Evolutionary conservation across 2,888 invertebrate genomes (phyloP).

Genomic region (Plusia festucae): DNA sequence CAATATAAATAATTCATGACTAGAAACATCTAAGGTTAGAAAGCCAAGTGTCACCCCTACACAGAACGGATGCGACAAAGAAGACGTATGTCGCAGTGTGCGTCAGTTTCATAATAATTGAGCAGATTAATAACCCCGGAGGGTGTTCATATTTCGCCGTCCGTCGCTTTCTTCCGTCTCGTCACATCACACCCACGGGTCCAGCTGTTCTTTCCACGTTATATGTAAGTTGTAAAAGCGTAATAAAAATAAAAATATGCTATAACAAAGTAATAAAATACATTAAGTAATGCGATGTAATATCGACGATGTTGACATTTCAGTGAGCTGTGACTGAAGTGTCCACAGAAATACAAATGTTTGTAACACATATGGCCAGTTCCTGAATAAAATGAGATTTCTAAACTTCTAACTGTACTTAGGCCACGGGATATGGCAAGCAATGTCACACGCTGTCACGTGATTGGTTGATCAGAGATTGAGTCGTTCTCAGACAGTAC

Average conservation of each 20-base stretch:
- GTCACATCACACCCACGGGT: conserved; percentile 56
- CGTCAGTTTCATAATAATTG: conserved; percentile 86
- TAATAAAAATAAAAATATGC: not conserved
- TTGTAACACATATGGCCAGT: too few relatives aligned
- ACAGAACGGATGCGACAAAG: conserved; percentile 81
- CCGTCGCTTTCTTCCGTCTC: conserved; percentile 63
- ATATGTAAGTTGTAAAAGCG: conserved; percentile 28
- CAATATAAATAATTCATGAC: not conserved
- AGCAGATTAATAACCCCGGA: conserved; percentile 83
- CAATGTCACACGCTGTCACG: too few relatives aligned
- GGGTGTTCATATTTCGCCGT: conserved; percentile 86
- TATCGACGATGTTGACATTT: not conserved
- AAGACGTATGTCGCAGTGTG: conserved; percentile 77
- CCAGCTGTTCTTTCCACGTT: conserved; percentile 38
- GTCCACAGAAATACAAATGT: not conserved
- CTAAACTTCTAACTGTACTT: too few relatives aligned
- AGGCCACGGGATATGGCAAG: too few relatives aligned
- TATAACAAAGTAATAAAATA: not conserved
- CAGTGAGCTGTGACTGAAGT: not conserved
- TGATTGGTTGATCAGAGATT: too few relatives aligned
- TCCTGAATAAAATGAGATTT: too few relatives aligned
- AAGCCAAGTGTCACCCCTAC: conserved; percentile 69
- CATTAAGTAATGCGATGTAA: conserved; percentile 1
- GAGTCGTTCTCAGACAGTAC: too few relatives aligned
- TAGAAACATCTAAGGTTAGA: conserved; percentile 13